Evolutionary conservation across 1,140 invertebrate genomes (phyloP).

Genomic region (Drosophila varians): DNA sequence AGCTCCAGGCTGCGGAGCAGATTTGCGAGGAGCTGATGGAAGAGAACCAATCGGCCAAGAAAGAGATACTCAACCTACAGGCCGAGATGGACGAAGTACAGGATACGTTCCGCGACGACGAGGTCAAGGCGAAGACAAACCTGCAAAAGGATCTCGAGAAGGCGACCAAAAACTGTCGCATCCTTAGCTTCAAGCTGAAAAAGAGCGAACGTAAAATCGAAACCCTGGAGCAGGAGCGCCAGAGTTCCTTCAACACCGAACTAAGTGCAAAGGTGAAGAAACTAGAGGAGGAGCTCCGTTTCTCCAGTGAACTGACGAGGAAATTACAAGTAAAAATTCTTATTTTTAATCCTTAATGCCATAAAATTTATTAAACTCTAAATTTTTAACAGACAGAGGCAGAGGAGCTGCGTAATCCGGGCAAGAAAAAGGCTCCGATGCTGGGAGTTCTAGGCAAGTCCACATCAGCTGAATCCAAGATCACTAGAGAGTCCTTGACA

Average conservation of each 20-base stretch:
- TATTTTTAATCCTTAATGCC: too few species aligned
- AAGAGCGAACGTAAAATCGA: slow-evolving; percentile 97
- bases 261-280: slow-evolving; percentile 88
- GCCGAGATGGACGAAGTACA: slow-evolving; percentile 99
- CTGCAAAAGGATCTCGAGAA: slow-evolving; percentile 96
- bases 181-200: slow-evolving; percentile 98
- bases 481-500: slow-evolving; percentile 88
- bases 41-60: slow-evolving; percentile 98
- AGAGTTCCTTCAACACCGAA: slow-evolving; percentile 86
- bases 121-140: slow-evolving; percentile 98
- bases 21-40: slow-evolving; percentile 96
- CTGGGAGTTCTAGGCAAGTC: slow-evolving; percentile 85
- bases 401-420: slow-evolving; percentile 85
- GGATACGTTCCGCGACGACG: slow-evolving; percentile 98
- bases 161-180: slow-evolving; percentile 98
- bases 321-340: slow-evolving; percentile 84
- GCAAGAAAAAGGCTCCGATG: slow-evolving; percentile 87
- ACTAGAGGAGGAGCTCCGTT: slow-evolving; percentile 92
- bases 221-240: slow-evolving; percentile 93
- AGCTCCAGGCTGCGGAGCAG: slow-evolving; percentile 93
- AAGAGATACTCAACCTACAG: slow-evolving; percentile 95
- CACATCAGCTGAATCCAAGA: slow-evolving; percentile 86
- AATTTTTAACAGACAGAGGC: slow-evolving; percentile 75
- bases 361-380: neutral
- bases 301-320: slow-evolving; percentile 90